A percentile compares a stretch with the other conserved stretches of the same genome.
These are phyloP conservation scores for Entomobrya multifasciata DNA, from an alignment of 2,888 invertebrate species.

Conservation along the genomic window DNA sequence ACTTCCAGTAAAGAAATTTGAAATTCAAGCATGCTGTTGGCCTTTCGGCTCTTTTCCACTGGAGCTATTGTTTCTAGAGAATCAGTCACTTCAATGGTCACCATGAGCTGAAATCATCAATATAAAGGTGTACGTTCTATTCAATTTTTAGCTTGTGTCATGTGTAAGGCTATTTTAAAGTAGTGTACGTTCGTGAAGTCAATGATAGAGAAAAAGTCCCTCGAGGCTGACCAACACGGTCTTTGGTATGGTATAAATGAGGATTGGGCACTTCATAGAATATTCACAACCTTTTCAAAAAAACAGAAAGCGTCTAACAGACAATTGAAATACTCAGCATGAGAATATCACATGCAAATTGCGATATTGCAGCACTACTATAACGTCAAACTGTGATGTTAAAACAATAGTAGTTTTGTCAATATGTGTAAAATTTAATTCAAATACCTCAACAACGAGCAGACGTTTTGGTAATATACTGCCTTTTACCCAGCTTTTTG, in stretches of 20 bases:
- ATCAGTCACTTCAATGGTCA: too few relatives aligned
- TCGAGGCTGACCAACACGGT: slow-evolving; percentile 56
- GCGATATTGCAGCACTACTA: too few relatives aligned
- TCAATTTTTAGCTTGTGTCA: too few relatives aligned
- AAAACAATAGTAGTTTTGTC: neutral
- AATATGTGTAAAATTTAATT: slow-evolving; percentile 8
- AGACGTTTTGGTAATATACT: neutral
- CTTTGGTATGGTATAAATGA: slow-evolving; percentile 50
- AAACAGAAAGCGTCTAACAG: slow-evolving; percentile 55
- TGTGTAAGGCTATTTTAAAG: too few relatives aligned
- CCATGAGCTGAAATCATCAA: too few relatives aligned
- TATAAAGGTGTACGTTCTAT: too few relatives aligned
- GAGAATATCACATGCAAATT: neutral
- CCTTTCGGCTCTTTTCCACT: too few relatives aligned
- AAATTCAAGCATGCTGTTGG: too few relatives aligned
- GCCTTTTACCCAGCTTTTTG: neutral
- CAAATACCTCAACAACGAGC: neutral
- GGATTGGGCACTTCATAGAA: slow-evolving; percentile 63
- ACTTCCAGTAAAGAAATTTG: too few relatives aligned
- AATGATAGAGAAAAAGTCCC: too few relatives aligned
- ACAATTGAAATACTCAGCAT: slow-evolving; percentile 30
- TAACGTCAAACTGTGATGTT: neutral
- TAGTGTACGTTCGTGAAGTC: too few relatives aligned
- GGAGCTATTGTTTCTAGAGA: too few relatives aligned
- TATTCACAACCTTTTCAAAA: slow-evolving; percentile 48